Conservation (phyloP, 2,888 invertebrate species). For the Drosophila dives region DNA sequence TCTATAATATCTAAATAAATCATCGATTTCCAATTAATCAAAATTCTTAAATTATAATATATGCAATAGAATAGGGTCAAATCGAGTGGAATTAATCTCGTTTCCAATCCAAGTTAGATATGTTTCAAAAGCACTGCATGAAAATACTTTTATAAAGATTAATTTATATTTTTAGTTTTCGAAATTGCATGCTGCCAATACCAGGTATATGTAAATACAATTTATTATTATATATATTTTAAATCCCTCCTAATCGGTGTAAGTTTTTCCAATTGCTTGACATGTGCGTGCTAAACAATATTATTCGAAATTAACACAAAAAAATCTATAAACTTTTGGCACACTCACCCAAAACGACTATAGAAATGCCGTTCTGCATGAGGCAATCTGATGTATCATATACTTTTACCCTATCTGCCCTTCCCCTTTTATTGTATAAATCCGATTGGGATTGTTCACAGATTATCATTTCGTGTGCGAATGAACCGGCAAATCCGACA, state of each 20-base stretch:
- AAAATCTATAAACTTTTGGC: slow-evolving; percentile 29
- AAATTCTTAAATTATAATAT: background rate
- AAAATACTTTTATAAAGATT: slow-evolving; percentile 12
- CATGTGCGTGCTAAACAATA: slow-evolving; percentile 80
- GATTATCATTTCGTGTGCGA: slow-evolving; percentile 96
- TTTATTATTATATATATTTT: background rate
- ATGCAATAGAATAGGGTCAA: background rate
- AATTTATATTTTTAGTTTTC: slow-evolving; percentile 14
- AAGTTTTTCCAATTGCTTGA: slow-evolving; percentile 82
- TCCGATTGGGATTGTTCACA: slow-evolving; percentile 80
- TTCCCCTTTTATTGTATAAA: slow-evolving; percentile 7
- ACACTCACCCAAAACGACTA: slow-evolving; percentile 61
- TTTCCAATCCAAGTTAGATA: slow-evolving; percentile 6
- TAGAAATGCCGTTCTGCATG: slow-evolving; percentile 67
- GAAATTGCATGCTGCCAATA: slow-evolving; percentile 43
- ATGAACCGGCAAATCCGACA: slow-evolving; percentile 93
- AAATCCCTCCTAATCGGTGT: slow-evolving; percentile 43
- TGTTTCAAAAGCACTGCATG: slow-evolving; percentile 45
- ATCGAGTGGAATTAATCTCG: background rate
- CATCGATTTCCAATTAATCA: background rate
- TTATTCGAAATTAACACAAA: slow-evolving; percentile 50
- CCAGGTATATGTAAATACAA: slow-evolving; percentile 37
- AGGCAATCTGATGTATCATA: slow-evolving; percentile 53
- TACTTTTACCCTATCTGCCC: slow-evolving; percentile 37
- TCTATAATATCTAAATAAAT: background rate